Evolutionary conservation across 2,113 vertebrate genomes (phyloP).

Genomic region (Saguinus midas): DNA sequence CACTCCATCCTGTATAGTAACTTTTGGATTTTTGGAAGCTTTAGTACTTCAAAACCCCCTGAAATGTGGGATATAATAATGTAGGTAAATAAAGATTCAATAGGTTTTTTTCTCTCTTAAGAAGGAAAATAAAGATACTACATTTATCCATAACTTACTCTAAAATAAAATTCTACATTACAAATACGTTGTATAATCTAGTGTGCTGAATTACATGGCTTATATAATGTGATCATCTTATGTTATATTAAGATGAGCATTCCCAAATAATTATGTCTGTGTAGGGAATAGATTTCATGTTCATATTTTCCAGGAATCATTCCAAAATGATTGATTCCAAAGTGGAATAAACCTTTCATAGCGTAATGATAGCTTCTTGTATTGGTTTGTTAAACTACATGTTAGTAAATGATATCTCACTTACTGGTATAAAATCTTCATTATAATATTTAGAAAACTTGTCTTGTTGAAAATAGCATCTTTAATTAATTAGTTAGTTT

Average conservation of each 20-base stretch:
- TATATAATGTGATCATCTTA: not conserved
- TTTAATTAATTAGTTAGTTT: not conserved
- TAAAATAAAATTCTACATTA: slow-evolving; percentile 15
- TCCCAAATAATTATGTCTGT: not conserved
- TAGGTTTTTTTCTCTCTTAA: not conserved
- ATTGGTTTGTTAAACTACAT: not conserved
- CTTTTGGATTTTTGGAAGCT: not conserved
- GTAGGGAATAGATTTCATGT: not conserved
- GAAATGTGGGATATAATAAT: not conserved
- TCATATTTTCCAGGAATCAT: not conserved
- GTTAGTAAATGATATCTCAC: not conserved
- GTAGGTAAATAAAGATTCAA: not conserved
- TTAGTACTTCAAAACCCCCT: not conserved
- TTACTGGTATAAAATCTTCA: not conserved
- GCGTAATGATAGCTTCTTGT: not conserved
- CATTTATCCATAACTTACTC: not conserved
- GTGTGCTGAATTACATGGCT: not conserved
- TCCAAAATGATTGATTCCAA: not conserved
- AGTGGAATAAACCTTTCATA: slow-evolving; percentile 5
- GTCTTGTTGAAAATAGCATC: not conserved
- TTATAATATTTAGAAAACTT: not conserved
- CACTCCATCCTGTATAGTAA: not conserved
- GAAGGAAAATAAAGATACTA: not conserved
- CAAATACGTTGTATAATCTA: not conserved
- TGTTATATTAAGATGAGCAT: not conserved